Evolutionary conservation across 2,113 vertebrate genomes (phyloP).

Genomic region (Leucosticte australis): DNA sequence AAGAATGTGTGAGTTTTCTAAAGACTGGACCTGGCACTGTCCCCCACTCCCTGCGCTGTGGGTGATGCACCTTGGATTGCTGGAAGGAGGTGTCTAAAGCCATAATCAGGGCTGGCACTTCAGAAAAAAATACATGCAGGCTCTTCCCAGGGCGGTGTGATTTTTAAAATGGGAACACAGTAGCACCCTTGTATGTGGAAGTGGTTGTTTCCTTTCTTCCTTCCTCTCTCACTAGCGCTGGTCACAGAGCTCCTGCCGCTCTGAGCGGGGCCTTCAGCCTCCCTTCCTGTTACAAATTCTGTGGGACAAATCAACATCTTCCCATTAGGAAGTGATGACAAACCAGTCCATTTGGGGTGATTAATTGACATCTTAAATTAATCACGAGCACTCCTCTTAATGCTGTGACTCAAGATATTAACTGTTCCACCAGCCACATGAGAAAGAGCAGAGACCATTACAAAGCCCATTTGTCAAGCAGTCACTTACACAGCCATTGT

Average conservation of each 20-base stretch:
- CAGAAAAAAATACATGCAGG: fast-evolving
- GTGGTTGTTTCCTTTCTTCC: neutral
- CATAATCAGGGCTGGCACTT: neutral
- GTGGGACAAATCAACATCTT: constrained; percentile 57
- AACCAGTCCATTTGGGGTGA: constrained; percentile 63
- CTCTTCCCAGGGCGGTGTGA: neutral
- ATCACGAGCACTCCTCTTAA: constrained; percentile 39
- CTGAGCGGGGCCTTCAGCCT: neutral
- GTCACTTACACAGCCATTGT: constrained; percentile 62
- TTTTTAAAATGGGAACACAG: neutral
- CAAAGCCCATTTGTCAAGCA: constrained; percentile 68
- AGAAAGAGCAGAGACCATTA: constrained; percentile 71
- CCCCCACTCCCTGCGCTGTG: fast-evolving
- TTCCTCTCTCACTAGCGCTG: neutral
- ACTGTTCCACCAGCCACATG: constrained; percentile 62
- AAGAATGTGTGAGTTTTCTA: neutral
- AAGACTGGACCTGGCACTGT: neutral
- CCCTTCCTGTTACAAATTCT: neutral
- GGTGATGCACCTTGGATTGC: fast-evolving
- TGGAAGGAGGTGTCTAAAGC: neutral
- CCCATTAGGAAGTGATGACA: constrained; percentile 67
- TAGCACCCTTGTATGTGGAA: neutral
- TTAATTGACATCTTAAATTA: constrained; percentile 66
- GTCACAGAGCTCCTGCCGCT: neutral
- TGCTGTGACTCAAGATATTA: constrained; percentile 62